Evolutionary conservation across 2,797 vertebrate species (phyloP), one percentile per base, ranked within the genome.

Genomic region (Hemitrygon akajei): DNA sequence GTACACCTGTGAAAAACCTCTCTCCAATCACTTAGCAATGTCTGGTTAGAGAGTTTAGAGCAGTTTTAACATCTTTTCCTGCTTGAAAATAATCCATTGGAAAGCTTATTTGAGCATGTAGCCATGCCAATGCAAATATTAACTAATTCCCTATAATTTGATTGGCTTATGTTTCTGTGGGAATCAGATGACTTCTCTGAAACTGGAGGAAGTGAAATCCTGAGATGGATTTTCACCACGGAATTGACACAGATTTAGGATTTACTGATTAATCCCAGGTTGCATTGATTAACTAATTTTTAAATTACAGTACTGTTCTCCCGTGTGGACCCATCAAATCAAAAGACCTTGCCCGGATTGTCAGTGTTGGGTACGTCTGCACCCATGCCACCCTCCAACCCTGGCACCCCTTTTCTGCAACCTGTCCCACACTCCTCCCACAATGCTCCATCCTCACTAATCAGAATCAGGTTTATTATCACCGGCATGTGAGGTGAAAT

Each of bases 141-240:
- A 94, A 93, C 63, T 75, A 94, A 94, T 95, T 95, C 95, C 94
- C 94, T 95, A 94, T 95, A 94, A 94, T 94, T 95, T 1, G 91
- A 60, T 94, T 95, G 94, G 94, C 94, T 95, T 94, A 95, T 95
- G 95, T 95, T 95, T 95, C 95, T 96, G 96, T 96, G 96, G 96
- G 96, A 92, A 75, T 75, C 91, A 92, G 69, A 75, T 75, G 86
- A 89, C 93, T 94, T 95, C 94, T 95, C 94, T 94, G 95, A 96
- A 96, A 96, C 96, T 96, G 96, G 95, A 95, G 95, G 93, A 94
- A 95, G 95, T 94, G 94, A 96, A 96, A 96, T 96, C 96, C 96
- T 96, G 96, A 95, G 95, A 82, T 1, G 94, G 96, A 96, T 96
- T 95, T 94, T 94, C 60, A 94, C 94, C 94, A 94, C 69, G 56